phyloP scores from a whole-genome alignment of 1,140 invertebrate species.

The Panagrolaimus sp. region DNA sequence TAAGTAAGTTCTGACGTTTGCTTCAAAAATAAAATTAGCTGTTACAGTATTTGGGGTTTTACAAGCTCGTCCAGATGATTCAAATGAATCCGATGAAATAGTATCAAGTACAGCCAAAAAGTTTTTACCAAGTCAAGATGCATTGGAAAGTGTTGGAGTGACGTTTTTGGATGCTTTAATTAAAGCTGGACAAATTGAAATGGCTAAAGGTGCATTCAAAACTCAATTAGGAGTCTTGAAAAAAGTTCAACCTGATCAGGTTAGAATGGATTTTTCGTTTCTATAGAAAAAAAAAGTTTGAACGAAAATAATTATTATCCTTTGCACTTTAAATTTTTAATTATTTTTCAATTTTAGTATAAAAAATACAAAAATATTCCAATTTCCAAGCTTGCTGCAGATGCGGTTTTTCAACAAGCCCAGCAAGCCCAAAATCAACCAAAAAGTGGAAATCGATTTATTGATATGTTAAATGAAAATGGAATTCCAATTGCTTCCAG shows the following conservation, averaged over 20 bases:
- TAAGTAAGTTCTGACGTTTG: too few species aligned
- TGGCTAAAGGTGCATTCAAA: slow-evolving; percentile 51
- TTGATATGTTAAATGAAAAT: slow-evolving; percentile 49
- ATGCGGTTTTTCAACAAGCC: slow-evolving; percentile 47
- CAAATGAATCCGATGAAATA: too few species aligned
- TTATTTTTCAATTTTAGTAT: slow-evolving; percentile 31
- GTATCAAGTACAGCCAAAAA: neutral
- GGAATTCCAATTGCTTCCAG: slow-evolving; percentile 47
- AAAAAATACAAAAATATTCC: slow-evolving; percentile 48
- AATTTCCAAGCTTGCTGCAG: slow-evolving; percentile 42
- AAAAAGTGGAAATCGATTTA: slow-evolving; percentile 37
- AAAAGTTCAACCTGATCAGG: slow-evolving; percentile 49
- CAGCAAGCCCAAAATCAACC: slow-evolving; percentile 33
- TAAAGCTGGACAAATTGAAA: slow-evolving; percentile 50
- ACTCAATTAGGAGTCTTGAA: slow-evolving; percentile 47
- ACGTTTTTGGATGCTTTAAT: slow-evolving; percentile 41
- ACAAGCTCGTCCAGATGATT: too few species aligned
- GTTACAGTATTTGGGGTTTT: too few species aligned
- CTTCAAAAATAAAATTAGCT: too few species aligned
- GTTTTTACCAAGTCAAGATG: slow-evolving; percentile 12
- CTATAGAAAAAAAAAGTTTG: too few species aligned
- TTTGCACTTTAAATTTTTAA: slow-evolving; percentile 9
- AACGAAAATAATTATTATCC: too few species aligned
- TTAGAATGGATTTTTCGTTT: neutral
- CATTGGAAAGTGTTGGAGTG: slow-evolving; percentile 27